Conservation (phyloP, 2,888 invertebrate species). For the Agrotis puta region DNA sequence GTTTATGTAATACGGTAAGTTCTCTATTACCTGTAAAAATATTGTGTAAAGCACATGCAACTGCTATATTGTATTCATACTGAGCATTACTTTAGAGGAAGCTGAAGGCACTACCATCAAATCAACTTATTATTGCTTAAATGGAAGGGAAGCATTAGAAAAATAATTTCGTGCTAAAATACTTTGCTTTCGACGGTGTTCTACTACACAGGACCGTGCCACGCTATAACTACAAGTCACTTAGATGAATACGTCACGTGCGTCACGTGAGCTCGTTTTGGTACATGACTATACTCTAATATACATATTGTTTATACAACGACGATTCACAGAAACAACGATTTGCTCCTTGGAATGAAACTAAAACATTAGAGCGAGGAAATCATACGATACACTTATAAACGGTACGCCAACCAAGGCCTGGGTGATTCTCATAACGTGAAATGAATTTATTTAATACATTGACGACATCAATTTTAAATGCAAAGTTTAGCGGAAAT, state of each 20-base stretch:
- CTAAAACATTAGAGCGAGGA: slow-evolving; percentile 63
- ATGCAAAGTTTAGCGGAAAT: slow-evolving; percentile 88
- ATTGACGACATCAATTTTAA: slow-evolving; percentile 85
- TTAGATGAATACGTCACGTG: slow-evolving; percentile 70
- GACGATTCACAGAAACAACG: slow-evolving; percentile 77
- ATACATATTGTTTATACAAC: slow-evolving; percentile 72
- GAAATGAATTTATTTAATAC: slow-evolving; percentile 70
- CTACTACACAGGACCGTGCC: slow-evolving; percentile 77
- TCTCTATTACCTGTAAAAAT: slow-evolving; percentile 89
- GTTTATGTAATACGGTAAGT: slow-evolving; percentile 88
- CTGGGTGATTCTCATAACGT: slow-evolving; percentile 53
- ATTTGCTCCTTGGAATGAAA: slow-evolving; percentile 80
- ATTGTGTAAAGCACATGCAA: slow-evolving; percentile 89
- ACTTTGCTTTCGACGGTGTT: slow-evolving; percentile 82
- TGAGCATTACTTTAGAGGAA: slow-evolving; percentile 84
- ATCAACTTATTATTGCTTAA: slow-evolving; percentile 86
- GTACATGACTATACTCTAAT: slow-evolving; percentile 64
- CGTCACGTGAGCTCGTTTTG: slow-evolving; percentile 66
- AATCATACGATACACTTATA: slow-evolving; percentile 58
- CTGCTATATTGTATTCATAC: slow-evolving; percentile 82
- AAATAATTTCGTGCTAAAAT: slow-evolving; percentile 87
- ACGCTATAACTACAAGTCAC: slow-evolving; percentile 80
- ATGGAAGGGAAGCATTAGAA: slow-evolving; percentile 88
- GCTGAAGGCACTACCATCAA: slow-evolving; percentile 91
- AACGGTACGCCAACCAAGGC: slow-evolving; percentile 62